Evolutionary conservation across 2,888 invertebrate species (phyloP).

Genomic region (Eulithis prunata): DNA sequence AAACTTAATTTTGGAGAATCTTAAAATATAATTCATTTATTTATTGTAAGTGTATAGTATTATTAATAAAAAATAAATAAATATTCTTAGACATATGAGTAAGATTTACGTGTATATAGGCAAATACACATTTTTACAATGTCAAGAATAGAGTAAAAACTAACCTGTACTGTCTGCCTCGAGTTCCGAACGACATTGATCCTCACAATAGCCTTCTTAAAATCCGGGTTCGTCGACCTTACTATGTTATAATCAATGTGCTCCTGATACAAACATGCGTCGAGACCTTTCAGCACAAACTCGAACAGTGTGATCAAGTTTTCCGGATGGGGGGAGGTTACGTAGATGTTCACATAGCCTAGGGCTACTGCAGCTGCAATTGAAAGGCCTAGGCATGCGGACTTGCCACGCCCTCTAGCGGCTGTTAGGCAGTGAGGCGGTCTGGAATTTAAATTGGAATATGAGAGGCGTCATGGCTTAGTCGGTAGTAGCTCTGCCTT

Average conservation of each 20-base stretch:
- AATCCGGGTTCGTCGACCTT: constrained; percentile 97
- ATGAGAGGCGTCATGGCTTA: no score
- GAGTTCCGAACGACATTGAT: constrained; percentile 96
- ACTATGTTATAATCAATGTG: constrained; percentile 97
- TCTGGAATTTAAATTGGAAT: constrained; percentile 66
- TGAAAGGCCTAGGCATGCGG: constrained; percentile 97
- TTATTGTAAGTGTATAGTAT: no score
- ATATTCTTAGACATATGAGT: background rate
- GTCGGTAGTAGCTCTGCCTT: no score
- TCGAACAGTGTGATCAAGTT: constrained; percentile 99
- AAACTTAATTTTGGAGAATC: no score
- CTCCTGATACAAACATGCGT: constrained; percentile 97
- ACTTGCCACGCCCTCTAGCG: constrained; percentile 98
- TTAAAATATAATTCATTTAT: no score
- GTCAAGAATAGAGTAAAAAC: no score
- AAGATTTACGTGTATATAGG: no score
- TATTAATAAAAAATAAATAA: no score
- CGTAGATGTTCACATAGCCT: constrained; percentile 96
- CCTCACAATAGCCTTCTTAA: constrained; percentile 97
- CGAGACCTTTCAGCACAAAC: constrained; percentile 96
- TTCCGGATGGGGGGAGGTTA: constrained; percentile 99
- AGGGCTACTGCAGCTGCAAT: constrained; percentile 94
- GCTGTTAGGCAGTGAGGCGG: constrained; percentile 98
- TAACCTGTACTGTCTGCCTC: constrained; percentile 95
- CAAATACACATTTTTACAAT: no score